Percentiles rank a stretch among this genome's conserved stretches.
Conservation (phyloP, 2,888 invertebrate genomes). For the Archips crataeganus region DNA sequence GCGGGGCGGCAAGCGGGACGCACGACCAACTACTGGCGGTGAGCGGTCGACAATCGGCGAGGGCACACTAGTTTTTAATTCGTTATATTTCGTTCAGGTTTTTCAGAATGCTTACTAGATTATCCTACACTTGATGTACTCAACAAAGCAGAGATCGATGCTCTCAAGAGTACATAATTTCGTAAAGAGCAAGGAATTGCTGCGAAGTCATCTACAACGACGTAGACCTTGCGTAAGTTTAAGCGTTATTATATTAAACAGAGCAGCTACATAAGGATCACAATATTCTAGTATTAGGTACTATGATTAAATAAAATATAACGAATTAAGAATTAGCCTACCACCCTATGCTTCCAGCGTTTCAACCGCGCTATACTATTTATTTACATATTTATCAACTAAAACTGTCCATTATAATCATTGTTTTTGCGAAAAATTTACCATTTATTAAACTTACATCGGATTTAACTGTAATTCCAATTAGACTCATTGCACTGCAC, state of each 20-base stretch:
- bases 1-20: background rate
- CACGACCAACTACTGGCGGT: background rate
- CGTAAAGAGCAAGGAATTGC: too few species aligned
- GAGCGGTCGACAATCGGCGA: constrained; percentile 5
- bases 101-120: background rate
- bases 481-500: background rate
- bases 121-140: background rate
- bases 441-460: background rate
- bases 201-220: too few species aligned
- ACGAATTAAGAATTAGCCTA: background rate
- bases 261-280: too few species aligned
- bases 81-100: background rate
- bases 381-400: background rate
- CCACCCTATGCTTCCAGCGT: background rate
- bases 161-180: too few species aligned
- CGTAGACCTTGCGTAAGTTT: too few species aligned
- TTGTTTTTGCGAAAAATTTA: background rate
- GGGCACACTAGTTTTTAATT: background rate
- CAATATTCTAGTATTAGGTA: too few species aligned
- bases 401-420: background rate
- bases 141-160: background rate
- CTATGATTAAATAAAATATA: background rate
- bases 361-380: background rate
- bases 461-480: background rate
- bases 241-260: too few species aligned